These are phyloP conservation scores for Poicephalus meyeri DNA, from an alignment of 2,113 vertebrate genomes.

Conservation along the genomic window DNA sequence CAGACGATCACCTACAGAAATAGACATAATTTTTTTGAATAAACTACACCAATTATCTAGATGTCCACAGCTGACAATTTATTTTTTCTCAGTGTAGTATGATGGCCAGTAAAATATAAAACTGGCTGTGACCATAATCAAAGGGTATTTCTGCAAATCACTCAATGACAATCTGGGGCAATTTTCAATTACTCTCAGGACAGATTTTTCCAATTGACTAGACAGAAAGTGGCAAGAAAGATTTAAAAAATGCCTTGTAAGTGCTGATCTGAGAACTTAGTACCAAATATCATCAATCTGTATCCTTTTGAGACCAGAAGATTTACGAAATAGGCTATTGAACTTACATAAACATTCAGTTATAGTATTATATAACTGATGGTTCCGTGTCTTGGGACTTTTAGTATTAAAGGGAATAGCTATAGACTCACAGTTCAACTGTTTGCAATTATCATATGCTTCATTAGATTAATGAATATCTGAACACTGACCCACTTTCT, in stretches of 20 bases:
- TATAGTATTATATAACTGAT: background rate
- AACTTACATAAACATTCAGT: conserved; percentile 5
- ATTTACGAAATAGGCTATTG: conserved; percentile 20
- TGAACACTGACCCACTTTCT: background rate
- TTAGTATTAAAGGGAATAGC: background rate
- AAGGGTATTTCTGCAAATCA: conserved; percentile 60
- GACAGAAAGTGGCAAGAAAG: conserved; percentile 55
- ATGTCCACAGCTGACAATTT: conserved; percentile 45
- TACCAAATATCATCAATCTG: conserved; percentile 46
- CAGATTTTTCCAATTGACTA: conserved; percentile 59
- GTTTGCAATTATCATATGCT: background rate
- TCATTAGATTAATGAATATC: conserved; percentile 12
- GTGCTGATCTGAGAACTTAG: conserved; percentile 33
- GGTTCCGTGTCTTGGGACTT: background rate
- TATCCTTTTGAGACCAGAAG: conserved; percentile 1
- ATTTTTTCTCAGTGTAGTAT: conserved; percentile 9
- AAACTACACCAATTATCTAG: conserved; percentile 62
- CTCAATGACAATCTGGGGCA: conserved; percentile 60
- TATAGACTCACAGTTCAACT: background rate
- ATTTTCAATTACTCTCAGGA: conserved; percentile 64
- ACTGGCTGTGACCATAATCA: conserved; percentile 50
- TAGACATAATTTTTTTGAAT: conserved; percentile 48
- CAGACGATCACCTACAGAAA: conserved; percentile 44
- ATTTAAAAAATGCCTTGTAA: conserved; percentile 60
- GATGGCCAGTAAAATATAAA: conserved; percentile 45